Base-by-base conservation (phyloP, 2,113 vertebrate species). In the Chaetodon trifascialis region DNA sequence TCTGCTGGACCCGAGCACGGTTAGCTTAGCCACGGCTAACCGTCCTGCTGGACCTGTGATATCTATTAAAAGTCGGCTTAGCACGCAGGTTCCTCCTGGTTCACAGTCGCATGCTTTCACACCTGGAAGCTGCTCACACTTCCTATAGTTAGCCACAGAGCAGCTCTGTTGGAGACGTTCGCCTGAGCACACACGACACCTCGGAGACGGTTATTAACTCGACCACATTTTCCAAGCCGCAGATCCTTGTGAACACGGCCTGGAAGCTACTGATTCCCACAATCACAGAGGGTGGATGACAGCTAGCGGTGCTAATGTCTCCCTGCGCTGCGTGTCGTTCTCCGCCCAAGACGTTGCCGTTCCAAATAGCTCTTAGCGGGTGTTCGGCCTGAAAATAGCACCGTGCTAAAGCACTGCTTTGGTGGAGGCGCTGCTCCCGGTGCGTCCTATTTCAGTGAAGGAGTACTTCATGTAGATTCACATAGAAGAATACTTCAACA, bases 1-100 rank as follows among this genome's bases (percentile, higher is more conserved):
- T 90, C 88, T 91, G 91, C 83, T 70, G 64, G 77, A 80, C 79
- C 66, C 16, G 2, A 69, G 62, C 68, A n/a, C 2, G 9, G 70
- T 73, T 84, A 67, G 54, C 84, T 64, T 58, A 23, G 63, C 83
- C 76, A 11, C 85, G 55, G 4, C 11, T 56, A 14, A 6, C 36
- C 2, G 0, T 11, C 25, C 47, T 46, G 67, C 54, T 23, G 64
- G 15, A 64, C 46, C 59, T 42, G 52, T 47, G 14, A 4, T 7
- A 5, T 60, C 38, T 76, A 63, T 68, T 70, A n/a, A 71, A 63
- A 65, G 54, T 44, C 42, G 1, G 17, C 56, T 58, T 38, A n/a
- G 67, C 67, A 1, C 25, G 47, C 51, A 44, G 49, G 21, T 40
- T 71, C 30, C 47, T 78, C 62, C 55, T 30, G 30, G 30, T 30